Evolutionary conservation across 2,113 vertebrate species (phyloP).

Genomic region (Eulemur rufifrons): DNA sequence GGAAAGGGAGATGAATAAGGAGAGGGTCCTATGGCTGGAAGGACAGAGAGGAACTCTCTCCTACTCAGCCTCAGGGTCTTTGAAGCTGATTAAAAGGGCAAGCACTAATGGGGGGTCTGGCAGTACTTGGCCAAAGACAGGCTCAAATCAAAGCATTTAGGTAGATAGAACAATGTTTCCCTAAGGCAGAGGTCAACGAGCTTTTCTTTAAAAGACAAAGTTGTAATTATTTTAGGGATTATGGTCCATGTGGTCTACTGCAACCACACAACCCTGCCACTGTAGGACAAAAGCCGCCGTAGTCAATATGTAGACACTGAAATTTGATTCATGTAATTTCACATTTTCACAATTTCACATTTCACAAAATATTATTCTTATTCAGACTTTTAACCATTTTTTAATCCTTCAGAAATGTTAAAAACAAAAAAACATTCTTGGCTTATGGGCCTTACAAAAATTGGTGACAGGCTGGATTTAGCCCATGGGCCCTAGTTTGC

Average conservation of each 20-base stretch:
- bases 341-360: background rate
- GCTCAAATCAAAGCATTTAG: background rate
- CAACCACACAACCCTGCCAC: background rate
- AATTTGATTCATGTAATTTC: background rate
- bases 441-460: background rate
- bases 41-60: background rate
- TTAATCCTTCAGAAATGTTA: background rate
- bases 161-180: background rate
- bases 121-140: background rate
- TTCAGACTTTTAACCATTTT: background rate
- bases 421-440: background rate
- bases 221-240: background rate
- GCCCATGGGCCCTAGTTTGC: accelerated
- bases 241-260: too few relatives aligned
- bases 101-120: background rate
- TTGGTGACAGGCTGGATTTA: background rate
- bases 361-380: background rate
- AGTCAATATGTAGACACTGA: background rate
- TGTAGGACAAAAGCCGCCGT: background rate
- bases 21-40: background rate
- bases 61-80: background rate
- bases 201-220: background rate
- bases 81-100: background rate
- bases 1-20: background rate
- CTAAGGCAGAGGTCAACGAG: background rate